Conservation (phyloP, 2,888 invertebrate genomes). For the Drosophila anceps region DNA sequence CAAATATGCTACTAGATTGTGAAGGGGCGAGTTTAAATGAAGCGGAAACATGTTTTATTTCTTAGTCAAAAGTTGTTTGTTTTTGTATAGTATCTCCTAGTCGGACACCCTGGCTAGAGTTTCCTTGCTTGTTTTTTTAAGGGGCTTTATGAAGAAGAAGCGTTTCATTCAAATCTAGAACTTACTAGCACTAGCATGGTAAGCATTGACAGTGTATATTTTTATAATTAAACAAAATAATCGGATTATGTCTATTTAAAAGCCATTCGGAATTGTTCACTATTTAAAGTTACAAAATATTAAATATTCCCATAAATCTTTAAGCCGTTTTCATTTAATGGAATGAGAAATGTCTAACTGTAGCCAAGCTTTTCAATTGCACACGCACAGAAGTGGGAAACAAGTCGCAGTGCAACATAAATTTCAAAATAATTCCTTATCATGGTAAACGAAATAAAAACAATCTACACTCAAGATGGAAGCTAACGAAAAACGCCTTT, state of each 20-base stretch:
- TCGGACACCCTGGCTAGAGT: too few relatives aligned
- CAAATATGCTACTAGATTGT: too few relatives aligned
- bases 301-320: background rate
- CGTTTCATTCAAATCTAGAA: too few relatives aligned
- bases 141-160: too few relatives aligned
- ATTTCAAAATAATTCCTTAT: constrained; percentile 28
- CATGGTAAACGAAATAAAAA: constrained; percentile 23
- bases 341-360: background rate
- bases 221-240: background rate
- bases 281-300: background rate
- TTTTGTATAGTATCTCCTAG: too few relatives aligned
- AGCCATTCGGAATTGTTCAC: background rate
- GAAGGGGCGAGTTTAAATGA: too few relatives aligned
- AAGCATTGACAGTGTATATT: background rate
- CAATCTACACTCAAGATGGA: constrained; percentile 6
- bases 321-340: background rate
- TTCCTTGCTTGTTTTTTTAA: too few relatives aligned
- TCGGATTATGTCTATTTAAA: background rate
- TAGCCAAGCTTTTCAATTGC: background rate
- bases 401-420: constrained; percentile 1
- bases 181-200: too few relatives aligned
- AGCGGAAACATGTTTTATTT: too few relatives aligned
- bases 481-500: constrained; percentile 21
- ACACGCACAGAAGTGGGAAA: background rate
- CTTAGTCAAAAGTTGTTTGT: too few relatives aligned